These are phyloP conservation scores for Meles meles DNA, from an alignment of 2,113 vertebrate species.

Conservation along the genomic window DNA sequence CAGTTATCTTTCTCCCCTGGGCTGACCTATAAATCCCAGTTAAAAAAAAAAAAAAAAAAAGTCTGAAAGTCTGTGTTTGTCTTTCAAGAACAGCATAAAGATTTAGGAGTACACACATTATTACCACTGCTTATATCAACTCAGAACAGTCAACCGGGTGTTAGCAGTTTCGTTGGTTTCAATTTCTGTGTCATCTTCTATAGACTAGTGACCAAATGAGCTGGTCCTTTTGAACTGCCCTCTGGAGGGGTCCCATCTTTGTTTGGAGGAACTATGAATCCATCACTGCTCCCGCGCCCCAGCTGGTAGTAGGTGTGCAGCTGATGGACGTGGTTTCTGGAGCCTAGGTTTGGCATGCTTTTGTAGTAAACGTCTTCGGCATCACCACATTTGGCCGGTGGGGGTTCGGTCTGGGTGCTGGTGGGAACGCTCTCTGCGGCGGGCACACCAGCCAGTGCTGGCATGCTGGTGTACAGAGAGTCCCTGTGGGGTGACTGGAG, in stretches of 20 bases:
- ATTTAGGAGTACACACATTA: slow-evolving; percentile 88
- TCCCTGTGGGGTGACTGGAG: slow-evolving; percentile 92
- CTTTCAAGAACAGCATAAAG: slow-evolving; percentile 80
- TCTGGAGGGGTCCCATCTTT: slow-evolving; percentile 91
- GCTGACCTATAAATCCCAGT: slow-evolving; percentile 85
- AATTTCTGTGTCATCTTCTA: slow-evolving; percentile 84
- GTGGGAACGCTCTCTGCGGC: slow-evolving; percentile 80
- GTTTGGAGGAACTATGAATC: slow-evolving; percentile 93
- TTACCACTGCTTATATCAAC: slow-evolving; percentile 88
- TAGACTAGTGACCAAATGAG: slow-evolving; percentile 98
- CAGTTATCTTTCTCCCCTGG: slow-evolving; percentile 79
- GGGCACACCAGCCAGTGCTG: slow-evolving; percentile 88
- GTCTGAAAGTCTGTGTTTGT: slow-evolving; percentile 77
- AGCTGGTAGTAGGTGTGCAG: slow-evolving; percentile 98
- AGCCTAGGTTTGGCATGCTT: slow-evolving; percentile 99
- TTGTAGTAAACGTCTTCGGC: slow-evolving; percentile 97
- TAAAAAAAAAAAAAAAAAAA: slow-evolving; percentile 74
- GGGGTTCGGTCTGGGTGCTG: slow-evolving; percentile 89
- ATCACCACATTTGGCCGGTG: slow-evolving; percentile 88
- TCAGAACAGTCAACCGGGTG: slow-evolving; percentile 82
- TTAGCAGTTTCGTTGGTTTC: slow-evolving; percentile 63
- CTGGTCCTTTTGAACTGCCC: slow-evolving; percentile 88
- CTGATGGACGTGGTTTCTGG: slow-evolving; percentile 93
- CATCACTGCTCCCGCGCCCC: slow-evolving; percentile 96
- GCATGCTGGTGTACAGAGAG: slow-evolving; percentile 98